Evolutionary conservation across 92 coral and sea anemone species (phyloP), one percentile per base, ranked within the genome.

Genomic region (Parazoanthus swiftii): DNA sequence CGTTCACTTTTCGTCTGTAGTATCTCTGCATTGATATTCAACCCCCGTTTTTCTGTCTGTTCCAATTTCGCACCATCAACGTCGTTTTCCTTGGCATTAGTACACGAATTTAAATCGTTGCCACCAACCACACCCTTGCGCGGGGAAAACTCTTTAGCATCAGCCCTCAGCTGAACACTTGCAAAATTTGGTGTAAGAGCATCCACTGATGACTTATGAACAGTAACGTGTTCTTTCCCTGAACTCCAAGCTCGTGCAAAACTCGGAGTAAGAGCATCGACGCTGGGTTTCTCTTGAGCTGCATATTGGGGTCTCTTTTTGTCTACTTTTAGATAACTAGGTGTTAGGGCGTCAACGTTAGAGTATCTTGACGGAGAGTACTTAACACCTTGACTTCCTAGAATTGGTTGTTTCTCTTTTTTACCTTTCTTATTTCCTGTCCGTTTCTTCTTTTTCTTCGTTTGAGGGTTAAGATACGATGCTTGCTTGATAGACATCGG

Each of bases 391-490:
- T 48, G 87, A 33, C 67, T 50, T 84, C 66, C 59, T 50, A 29
- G 26, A 88, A 63, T 43, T 84, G 68, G 83, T 42, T 74, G 88
- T 50, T 56, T 88, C 86, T 25, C 88, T 83, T 71, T 90, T 13
- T 86, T 90, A 75, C 48, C 43, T 85, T 88, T 92, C 89, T 92
- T 91, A 86, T 76, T 92, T 90, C 79, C 92, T 29, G 93, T 79
- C 0, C 95, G 96, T 79, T 94, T 92, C 76, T 92, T 93, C 89
- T 96, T 94, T 74, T 91, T 92, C 85, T 94, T 97, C 90, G 93
- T 95, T 76, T 93, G 95, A 2, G 95, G 85, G 23, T 91, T 90
- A 21, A 92, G 91, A 66, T 94, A 97, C 10, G 97, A 89, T 13
- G 97, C 94, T 36, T 97, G 95, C 80, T 93, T 96, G 63, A 90